Conservation (phyloP, 2,888 invertebrate genomes). For the Ectemnius lituratus region DNA sequence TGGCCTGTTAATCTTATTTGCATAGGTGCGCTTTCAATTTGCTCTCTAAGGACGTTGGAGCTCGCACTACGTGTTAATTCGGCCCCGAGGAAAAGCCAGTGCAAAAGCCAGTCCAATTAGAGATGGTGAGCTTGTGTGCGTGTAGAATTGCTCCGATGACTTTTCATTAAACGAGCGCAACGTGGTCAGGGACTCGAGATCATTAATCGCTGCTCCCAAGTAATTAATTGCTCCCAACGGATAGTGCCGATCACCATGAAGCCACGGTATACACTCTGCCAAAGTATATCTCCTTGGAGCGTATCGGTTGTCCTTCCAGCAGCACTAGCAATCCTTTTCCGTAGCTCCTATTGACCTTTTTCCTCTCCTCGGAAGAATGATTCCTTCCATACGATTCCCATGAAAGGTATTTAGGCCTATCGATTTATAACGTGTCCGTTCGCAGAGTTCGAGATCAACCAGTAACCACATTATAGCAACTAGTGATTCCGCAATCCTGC, state of each 20-base stretch:
- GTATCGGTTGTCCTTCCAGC: constrained; percentile 38
- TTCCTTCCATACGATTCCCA: constrained; percentile 13
- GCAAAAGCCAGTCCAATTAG: constrained; percentile 47
- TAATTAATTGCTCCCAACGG: constrained; percentile 56
- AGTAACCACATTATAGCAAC: not conserved
- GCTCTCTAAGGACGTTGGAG: too few relatives aligned
- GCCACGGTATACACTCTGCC: constrained; percentile 41
- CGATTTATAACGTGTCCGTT: constrained; percentile 2
- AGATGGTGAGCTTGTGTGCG: constrained; percentile 8
- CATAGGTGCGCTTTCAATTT: too few relatives aligned
- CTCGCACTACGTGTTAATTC: too few relatives aligned
- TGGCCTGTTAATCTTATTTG: too few relatives aligned
- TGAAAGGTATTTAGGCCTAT: not conserved
- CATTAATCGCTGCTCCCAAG: constrained; percentile 55
- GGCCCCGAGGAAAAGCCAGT: constrained; percentile 20
- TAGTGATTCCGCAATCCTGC: not conserved
- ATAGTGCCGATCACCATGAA: constrained; percentile 44
- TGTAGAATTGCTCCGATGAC: constrained; percentile 17
- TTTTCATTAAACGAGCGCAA: constrained; percentile 35
- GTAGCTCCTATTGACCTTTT: constrained; percentile 24
- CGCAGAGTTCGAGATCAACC: not conserved
- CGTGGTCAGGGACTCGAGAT: constrained; percentile 36
- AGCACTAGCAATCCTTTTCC: constrained; percentile 25
- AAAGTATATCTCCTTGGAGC: constrained; percentile 50
- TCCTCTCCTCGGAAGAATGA: constrained; percentile 7